These are phyloP conservation scores for Parnassius glacialis DNA, from an alignment of 2,888 invertebrate species.

Conservation along the genomic window DNA sequence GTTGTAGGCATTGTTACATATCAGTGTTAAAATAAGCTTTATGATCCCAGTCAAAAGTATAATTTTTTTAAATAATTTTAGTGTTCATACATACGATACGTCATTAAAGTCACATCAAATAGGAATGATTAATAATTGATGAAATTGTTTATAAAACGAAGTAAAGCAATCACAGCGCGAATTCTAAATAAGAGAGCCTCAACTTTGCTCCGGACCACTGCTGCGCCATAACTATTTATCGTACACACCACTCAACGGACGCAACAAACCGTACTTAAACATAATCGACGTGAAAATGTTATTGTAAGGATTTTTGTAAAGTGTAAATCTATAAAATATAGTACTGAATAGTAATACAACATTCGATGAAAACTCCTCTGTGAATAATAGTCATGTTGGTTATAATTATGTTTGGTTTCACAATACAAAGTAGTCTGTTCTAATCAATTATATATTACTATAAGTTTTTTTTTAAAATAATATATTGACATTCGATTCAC, in stretches of 20 bases:
- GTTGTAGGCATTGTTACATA: constrained; percentile 12
- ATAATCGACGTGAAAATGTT: constrained; percentile 11
- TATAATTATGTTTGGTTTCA: constrained; percentile 1
- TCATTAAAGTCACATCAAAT: constrained; percentile 20
- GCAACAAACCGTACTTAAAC: constrained; percentile 14
- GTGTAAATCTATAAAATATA: neutral
- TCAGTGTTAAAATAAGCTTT: constrained; percentile 12
- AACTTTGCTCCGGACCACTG: constrained; percentile 11
- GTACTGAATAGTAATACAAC: constrained; percentile 8
- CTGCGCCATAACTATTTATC: neutral
- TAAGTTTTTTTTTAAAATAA: neutral
- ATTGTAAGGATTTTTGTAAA: neutral
- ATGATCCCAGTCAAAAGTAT: neutral
- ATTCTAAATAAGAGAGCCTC: neutral
- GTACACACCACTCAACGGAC: constrained; percentile 13
- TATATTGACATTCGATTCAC: too few species aligned
- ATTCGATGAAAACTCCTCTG: neutral
- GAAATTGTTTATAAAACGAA: neutral
- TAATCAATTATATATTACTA: neutral
- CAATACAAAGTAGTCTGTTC: constrained; percentile 12
- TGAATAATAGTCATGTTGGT: constrained; percentile 2
- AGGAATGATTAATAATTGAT: neutral
- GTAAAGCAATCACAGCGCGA: constrained; percentile 7
- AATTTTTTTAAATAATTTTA: constrained; percentile 4
- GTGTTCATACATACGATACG: neutral